Conservation (phyloP, 2,888 invertebrate species). For the Parnassius glacialis region DNA sequence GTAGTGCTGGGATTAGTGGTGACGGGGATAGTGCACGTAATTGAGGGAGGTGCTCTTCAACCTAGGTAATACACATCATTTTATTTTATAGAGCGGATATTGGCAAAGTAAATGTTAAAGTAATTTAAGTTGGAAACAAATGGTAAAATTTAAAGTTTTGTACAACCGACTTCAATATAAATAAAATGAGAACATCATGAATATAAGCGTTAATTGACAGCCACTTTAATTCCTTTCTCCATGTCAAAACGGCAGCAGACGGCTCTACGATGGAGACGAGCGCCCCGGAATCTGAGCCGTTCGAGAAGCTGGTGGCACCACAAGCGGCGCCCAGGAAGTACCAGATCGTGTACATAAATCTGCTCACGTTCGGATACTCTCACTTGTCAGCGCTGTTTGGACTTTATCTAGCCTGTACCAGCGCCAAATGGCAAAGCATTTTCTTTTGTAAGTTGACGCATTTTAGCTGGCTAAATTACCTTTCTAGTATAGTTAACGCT, state of each 20-base stretch:
- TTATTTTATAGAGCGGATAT: no score
- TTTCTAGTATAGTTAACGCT: no score
- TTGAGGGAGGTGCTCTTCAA: no score
- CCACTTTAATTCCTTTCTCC: not conserved
- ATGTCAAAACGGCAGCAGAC: slow-evolving; percentile 16
- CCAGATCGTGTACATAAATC: slow-evolving; percentile 37
- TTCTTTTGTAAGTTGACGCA: slow-evolving; percentile 40
- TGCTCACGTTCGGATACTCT: slow-evolving; percentile 39
- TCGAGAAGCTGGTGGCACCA: slow-evolving; percentile 34
- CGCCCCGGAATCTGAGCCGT: not conserved
- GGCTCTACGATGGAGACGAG: slow-evolving; percentile 19
- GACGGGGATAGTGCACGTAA: no score
- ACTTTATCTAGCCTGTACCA: slow-evolving; percentile 39
- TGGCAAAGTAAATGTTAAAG: no score
- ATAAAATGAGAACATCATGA: no score
- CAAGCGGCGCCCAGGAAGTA: slow-evolving; percentile 40
- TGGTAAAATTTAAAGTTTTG: no score
- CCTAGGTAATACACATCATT: no score
- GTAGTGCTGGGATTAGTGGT: no score
- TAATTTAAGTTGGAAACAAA: no score
- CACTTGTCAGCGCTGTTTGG: slow-evolving; percentile 44
- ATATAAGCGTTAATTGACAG: no score
- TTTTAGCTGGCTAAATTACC: not conserved
- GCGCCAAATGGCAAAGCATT: slow-evolving; percentile 43
- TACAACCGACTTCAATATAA: no score